A percentile compares a stretch with the other conserved stretches of the same genome.
Conservation (phyloP, 2,888 invertebrate genomes). For the Brachycybe producta region DNA sequence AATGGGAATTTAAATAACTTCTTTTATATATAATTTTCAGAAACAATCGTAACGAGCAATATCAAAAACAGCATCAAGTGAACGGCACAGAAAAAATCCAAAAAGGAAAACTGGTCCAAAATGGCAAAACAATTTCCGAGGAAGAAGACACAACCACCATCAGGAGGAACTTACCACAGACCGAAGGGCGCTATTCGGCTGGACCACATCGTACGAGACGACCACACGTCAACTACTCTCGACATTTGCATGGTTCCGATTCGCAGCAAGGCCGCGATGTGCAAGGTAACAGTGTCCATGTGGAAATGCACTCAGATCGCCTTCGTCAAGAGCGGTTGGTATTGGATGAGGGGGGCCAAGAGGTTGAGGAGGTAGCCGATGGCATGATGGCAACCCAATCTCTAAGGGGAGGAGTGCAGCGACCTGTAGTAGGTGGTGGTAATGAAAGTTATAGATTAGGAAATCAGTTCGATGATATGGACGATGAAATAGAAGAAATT, state of each 20-base stretch:
- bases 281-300: slow-evolving; percentile 7
- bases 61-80: not conserved
- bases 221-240: slow-evolving; percentile 13
- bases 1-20: no score
- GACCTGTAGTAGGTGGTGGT: no score
- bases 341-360: slow-evolving; percentile 5
- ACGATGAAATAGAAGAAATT: slow-evolving; percentile 13
- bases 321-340: not conserved
- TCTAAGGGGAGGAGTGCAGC: not conserved
- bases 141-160: not conserved
- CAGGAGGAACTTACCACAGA: not conserved
- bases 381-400: not conserved
- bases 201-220: not conserved
- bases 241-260: slow-evolving; percentile 10
- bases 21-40: no score
- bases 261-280: slow-evolving; percentile 5
- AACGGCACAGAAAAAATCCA: not conserved
- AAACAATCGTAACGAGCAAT: not conserved
- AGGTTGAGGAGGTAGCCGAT: slow-evolving; percentile 4
- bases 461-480: not conserved
- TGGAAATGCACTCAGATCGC: not conserved
- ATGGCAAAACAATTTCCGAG: slow-evolving; percentile 2
- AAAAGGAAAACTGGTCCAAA: slow-evolving; percentile 2
- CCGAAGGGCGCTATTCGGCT: not conserved
- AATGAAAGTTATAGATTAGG: no score